Conservation (phyloP, 1,140 invertebrate genomes). For the Drosophila equinoxialis region DNA sequence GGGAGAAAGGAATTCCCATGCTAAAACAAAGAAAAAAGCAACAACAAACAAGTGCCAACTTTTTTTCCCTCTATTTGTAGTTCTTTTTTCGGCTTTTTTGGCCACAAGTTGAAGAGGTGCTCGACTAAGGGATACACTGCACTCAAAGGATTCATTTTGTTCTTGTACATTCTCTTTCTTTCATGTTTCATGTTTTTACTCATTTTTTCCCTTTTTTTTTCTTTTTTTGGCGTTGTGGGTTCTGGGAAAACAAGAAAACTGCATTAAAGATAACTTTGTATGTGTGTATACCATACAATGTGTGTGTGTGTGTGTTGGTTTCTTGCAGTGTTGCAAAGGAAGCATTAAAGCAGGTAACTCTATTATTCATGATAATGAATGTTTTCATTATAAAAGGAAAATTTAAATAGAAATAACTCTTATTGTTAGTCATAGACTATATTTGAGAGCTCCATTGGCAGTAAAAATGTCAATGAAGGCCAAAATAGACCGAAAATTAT, state of each 20-base stretch:
- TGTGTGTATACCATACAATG: background rate
- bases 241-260: slow-evolving; percentile 42
- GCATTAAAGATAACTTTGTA: slow-evolving; percentile 31
- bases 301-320: background rate
- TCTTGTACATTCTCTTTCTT: slow-evolving; percentile 10
- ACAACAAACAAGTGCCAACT: slow-evolving; percentile 3
- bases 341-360: background rate
- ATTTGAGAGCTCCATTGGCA: too few species aligned
- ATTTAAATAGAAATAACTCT: too few species aligned
- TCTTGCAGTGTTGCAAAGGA: background rate
- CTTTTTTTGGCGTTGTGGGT: background rate
- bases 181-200: background rate
- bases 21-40: background rate
- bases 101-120: slow-evolving; percentile 12
- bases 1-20: background rate
- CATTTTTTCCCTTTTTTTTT: background rate
- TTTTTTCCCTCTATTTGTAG: background rate
- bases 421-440: too few species aligned
- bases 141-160: slow-evolving; percentile 38
- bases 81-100: slow-evolving; percentile 7
- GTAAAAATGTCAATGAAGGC: too few species aligned
- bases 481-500: too few species aligned
- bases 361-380: background rate
- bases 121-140: slow-evolving; percentile 28
- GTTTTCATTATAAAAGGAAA: background rate